These are phyloP conservation scores for Calidris pugnax DNA, from an alignment of 2,113 vertebrate genomes.

Conservation along the genomic window DNA sequence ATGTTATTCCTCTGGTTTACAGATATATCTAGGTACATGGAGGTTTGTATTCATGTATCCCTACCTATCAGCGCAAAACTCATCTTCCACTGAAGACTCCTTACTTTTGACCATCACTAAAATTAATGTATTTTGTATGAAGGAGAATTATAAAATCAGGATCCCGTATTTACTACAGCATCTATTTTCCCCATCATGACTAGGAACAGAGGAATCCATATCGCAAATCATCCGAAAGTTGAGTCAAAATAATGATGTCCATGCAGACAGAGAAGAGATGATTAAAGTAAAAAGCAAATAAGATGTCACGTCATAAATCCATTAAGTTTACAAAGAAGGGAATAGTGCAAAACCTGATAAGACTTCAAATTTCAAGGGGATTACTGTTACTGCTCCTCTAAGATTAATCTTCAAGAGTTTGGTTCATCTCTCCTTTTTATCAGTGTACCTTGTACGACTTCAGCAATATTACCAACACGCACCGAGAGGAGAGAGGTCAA, in stretches of 20 bases:
- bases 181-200: not conserved
- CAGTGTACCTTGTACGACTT: rapidly evolving
- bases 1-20: not conserved
- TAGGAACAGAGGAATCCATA: not conserved
- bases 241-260: not conserved
- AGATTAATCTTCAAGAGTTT: not conserved
- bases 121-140: not conserved
- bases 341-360: not conserved
- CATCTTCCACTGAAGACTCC: not conserved
- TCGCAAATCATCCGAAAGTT: not conserved
- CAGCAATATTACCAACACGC: not conserved
- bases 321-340: not conserved
- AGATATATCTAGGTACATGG: not conserved
- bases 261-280: not conserved
- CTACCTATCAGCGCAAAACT: not conserved
- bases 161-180: not conserved
- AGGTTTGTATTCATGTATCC: not conserved
- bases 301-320: not conserved
- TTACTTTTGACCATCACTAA: not conserved
- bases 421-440: not conserved
- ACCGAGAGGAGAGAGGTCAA: not conserved
- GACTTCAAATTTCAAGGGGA: not conserved
- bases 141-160: not conserved
- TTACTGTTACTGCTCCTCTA: not conserved
- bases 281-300: not conserved